phyloP scores from a whole-genome alignment of 2,113 vertebrate species.

The Spea multiplicata region DNA sequence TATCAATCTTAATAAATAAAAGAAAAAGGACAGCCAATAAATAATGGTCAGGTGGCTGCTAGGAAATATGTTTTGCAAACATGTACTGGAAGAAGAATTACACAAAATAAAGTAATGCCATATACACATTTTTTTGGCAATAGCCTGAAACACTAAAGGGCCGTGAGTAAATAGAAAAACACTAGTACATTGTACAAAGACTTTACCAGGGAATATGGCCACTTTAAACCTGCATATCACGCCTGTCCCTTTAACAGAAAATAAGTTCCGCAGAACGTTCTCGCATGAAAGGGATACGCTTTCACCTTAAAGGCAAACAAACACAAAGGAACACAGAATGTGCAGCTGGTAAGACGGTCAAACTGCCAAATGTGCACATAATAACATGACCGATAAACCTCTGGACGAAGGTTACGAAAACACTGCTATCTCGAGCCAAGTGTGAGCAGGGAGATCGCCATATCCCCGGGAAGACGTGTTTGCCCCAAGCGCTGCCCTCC shows the following conservation, averaged over 20 bases:
- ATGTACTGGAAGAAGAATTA: too few species aligned
- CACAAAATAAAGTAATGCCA: too few species aligned
- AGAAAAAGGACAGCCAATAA: too few species aligned
- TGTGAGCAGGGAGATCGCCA: not conserved
- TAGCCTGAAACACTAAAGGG: too few species aligned
- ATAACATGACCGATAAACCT: constrained; percentile 13
- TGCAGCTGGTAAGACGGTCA: not conserved
- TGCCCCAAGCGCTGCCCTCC: constrained; percentile 14
- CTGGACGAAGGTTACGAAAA: constrained; percentile 26
- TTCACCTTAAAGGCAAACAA: not conserved
- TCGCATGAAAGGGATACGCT: not conserved
- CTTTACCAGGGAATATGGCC: too few species aligned
- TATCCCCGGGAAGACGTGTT: not conserved
- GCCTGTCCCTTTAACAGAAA: not conserved
- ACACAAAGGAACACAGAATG: not conserved
- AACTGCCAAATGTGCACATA: constrained; percentile 2
- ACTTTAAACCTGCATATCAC: too few species aligned
- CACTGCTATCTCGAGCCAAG: constrained; percentile 1
- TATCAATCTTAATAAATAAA: too few species aligned
- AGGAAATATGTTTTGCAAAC: too few species aligned
- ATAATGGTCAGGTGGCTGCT: too few species aligned
- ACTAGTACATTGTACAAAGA: too few species aligned
- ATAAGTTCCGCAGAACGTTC: not conserved
- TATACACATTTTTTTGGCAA: too few species aligned
- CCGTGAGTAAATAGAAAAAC: too few species aligned